Base-by-base conservation (phyloP, 2,888 invertebrate species). In the Apomyelois bistriatella region DNA sequence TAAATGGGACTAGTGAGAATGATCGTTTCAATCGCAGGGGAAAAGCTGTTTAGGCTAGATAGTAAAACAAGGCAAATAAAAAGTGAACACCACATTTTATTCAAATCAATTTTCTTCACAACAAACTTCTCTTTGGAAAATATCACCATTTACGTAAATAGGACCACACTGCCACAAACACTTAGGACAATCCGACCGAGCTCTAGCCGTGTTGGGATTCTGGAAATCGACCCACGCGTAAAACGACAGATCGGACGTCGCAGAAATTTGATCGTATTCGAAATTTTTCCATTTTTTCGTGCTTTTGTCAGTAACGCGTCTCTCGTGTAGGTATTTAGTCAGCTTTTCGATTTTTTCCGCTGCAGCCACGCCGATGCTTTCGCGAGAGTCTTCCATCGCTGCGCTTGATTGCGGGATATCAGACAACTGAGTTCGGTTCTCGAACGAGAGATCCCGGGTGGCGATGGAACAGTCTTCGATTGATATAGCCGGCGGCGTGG, bases 311-410 rank as follows among this genome's bases (percentile, higher is more conserved):
- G 60, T 54, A 36, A 57, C 58, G 22, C 58, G 51, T 58, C 68
- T 68, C 61, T 73, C 76, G 47, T 82, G 78, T 53, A 87, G 65
- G 59, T 87, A 88, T 79, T 85, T 86, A 58, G 88, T 87, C 50
- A 88, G 82, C 78, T 87, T 89, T 89, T 77, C 88, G 28, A 88
- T 88, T 88, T 89, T 89, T 89, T 88, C 84, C 66, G 78, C 83
- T 70, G 82, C 85, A 57, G 64, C 67, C 57, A 69, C 69, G 38
- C 58, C 58, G 3, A 55, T 61, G 60, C 66, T 70, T 62, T 69
- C 64, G 53, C 64, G 64, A 56, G 76, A 73, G 70, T 79, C 79
- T 50, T 72, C 68, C 35, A 63, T 60, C 30, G 61, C 53, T 32
- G 58, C 59, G 49, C 58, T 61, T 15, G 72, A 71, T 53, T 77